These are phyloP conservation scores for Ceraclea dissimilis DNA, from an alignment of 2,888 invertebrate genomes.

Conservation along the genomic window DNA sequence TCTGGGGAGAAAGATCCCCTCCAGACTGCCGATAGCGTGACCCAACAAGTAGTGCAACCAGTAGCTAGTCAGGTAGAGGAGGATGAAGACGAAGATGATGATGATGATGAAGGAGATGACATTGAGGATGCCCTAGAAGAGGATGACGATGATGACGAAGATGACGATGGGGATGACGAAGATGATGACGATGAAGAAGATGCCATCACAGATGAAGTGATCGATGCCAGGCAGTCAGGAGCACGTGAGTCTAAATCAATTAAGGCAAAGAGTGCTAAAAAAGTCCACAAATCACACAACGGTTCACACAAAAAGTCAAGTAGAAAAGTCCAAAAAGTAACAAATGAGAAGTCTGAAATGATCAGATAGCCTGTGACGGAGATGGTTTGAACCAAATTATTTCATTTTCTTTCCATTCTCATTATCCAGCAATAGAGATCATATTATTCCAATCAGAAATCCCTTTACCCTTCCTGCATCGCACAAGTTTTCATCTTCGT, in stretches of 20 bases:
- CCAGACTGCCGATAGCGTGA: constrained; percentile 30
- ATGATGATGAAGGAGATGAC: constrained; percentile 52
- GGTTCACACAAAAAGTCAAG: constrained; percentile 32
- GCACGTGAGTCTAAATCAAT: constrained; percentile 83
- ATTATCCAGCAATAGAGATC: not conserved
- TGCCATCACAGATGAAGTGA: constrained; percentile 58
- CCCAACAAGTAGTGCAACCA: constrained; percentile 29
- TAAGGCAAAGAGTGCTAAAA: constrained; percentile 44
- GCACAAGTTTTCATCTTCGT: no score
- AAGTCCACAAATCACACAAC: constrained; percentile 33
- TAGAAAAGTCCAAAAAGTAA: constrained; percentile 20
- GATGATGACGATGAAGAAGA: constrained; percentile 59
- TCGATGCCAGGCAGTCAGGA: constrained; percentile 56
- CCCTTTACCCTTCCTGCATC: no score
- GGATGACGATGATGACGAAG: constrained; percentile 57
- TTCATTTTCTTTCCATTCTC: not conserved
- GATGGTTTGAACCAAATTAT: not conserved
- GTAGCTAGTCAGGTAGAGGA: constrained; percentile 34
- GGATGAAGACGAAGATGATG: constrained; percentile 48
- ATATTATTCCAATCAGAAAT: no score
- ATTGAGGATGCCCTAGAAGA: constrained; percentile 50
- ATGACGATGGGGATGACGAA: constrained; percentile 60
- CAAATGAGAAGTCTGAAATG: constrained; percentile 45
- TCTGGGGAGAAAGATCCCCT: constrained; percentile 40
- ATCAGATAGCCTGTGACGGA: constrained; percentile 41